Percentiles rank a stretch among this genome's conserved stretches.
phyloP scores from a whole-genome alignment of 2,113 vertebrate genomes.

The Datnioides undecimradiatus region DNA sequence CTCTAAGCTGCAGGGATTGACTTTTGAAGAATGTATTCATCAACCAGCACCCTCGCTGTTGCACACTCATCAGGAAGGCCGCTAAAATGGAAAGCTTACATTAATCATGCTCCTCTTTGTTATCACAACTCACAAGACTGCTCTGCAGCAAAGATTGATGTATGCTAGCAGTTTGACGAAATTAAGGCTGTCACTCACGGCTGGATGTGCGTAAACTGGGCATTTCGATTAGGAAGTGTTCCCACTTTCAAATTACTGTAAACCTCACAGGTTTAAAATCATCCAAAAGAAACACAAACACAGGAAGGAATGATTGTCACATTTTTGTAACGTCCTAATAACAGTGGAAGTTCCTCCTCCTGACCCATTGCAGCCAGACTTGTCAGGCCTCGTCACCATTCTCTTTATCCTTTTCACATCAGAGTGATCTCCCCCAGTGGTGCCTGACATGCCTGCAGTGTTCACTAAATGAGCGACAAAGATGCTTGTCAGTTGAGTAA shows the following conservation, averaged over 20 bases:
- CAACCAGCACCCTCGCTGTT: neutral
- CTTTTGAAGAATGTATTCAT: constrained; percentile 12
- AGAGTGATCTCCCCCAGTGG: constrained; percentile 19
- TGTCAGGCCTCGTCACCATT: neutral
- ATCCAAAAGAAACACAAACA: constrained; percentile 20
- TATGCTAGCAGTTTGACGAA: neutral
- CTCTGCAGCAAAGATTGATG: neutral
- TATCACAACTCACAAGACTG: neutral
- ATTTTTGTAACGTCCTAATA: neutral
- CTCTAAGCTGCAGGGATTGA: neutral
- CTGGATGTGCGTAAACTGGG: neutral
- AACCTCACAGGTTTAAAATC: constrained; percentile 9
- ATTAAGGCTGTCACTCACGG: neutral
- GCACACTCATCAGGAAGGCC: neutral
- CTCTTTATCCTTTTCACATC: constrained; percentile 41
- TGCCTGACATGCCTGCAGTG: constrained; percentile 39
- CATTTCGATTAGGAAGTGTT: neutral
- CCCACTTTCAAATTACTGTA: neutral
- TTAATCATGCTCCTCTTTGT: constrained; percentile 17
- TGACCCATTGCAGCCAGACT: neutral
- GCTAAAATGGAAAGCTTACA: constrained; percentile 30
- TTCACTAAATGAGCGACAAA: constrained; percentile 51
- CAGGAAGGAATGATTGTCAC: neutral
- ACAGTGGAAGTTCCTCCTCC: constrained; percentile 4
- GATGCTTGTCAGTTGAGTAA: constrained; percentile 53